phyloP scores from a whole-genome alignment of 2,888 invertebrate genomes.

The Netelia inedita region DNA sequence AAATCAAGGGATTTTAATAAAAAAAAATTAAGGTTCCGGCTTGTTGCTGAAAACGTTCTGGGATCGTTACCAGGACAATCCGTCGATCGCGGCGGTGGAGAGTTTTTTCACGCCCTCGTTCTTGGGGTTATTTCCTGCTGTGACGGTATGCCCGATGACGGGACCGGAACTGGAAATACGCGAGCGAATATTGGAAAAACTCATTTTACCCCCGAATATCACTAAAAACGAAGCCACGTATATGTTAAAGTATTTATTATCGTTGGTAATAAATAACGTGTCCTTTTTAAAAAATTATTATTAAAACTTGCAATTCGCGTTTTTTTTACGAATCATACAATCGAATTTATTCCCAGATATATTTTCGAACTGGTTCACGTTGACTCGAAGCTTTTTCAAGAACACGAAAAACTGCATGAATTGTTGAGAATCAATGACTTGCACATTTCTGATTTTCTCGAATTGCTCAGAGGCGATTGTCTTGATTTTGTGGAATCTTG shows the following conservation, averaged over 20 bases:
- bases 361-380: constrained; percentile 7
- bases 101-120: constrained; percentile 79
- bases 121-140: constrained; percentile 81
- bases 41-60: constrained; percentile 83
- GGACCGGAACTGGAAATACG: constrained; percentile 74
- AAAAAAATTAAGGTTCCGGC: constrained; percentile 79
- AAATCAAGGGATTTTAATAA: too few relatives aligned
- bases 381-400: neutral
- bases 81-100: constrained; percentile 81
- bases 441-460: constrained; percentile 8
- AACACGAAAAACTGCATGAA: constrained; percentile 14
- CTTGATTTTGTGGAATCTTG: constrained; percentile 25
- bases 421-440: constrained; percentile 1
- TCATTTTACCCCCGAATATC: constrained; percentile 71
- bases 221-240: constrained; percentile 61
- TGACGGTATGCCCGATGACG: constrained; percentile 82
- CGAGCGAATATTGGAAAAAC: constrained; percentile 60
- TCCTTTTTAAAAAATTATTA: neutral
- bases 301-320: neutral
- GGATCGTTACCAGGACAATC: constrained; percentile 80
- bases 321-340: neutral
- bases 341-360: neutral
- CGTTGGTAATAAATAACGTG: neutral
- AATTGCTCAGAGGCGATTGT: constrained; percentile 5
- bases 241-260: constrained; percentile 65